A percentile compares a stretch with the other conserved stretches of the same genome.
Evolutionary conservation across 2,888 invertebrate species (phyloP).

Genomic region (Dryobotodes eremita): DNA sequence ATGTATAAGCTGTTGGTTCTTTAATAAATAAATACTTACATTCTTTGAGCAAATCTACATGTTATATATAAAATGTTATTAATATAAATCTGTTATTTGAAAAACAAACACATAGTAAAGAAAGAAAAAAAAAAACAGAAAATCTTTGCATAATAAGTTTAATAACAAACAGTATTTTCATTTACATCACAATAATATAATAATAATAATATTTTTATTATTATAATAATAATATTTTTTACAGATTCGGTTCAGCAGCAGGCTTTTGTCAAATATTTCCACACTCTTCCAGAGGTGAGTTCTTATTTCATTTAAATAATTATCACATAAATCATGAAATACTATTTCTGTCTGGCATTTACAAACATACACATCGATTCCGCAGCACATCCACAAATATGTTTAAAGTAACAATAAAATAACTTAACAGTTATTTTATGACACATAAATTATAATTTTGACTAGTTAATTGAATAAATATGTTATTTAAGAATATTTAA

Average conservation of each 20-base stretch:
- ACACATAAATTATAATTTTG: slow-evolving; percentile 49
- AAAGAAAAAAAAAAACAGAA: not conserved
- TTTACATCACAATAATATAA: not conserved
- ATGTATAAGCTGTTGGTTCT: not conserved
- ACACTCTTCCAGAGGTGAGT: slow-evolving; percentile 93
- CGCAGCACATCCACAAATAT: slow-evolving; percentile 20
- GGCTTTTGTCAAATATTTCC: slow-evolving; percentile 93
- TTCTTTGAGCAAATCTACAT: not conserved
- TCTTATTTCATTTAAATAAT: slow-evolving; percentile 4
- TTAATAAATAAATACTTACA: not conserved
- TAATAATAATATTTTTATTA: slow-evolving; percentile 15
- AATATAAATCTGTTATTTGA: not conserved
- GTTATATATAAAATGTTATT: not conserved
- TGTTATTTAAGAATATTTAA: slow-evolving; percentile 25
- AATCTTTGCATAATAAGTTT: slow-evolving; percentile 13
- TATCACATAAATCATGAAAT: slow-evolving; percentile 13
- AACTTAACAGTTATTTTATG: slow-evolving; percentile 11
- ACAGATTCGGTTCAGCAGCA: slow-evolving; percentile 93
- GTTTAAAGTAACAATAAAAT: slow-evolving; percentile 15
- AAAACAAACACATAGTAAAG: slow-evolving; percentile 2
- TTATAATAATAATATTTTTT: slow-evolving; percentile 74
- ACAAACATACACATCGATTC: slow-evolving; percentile 67
- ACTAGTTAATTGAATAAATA: slow-evolving; percentile 52
- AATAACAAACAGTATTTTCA: slow-evolving; percentile 36
- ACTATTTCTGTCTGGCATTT: slow-evolving; percentile 15